Base-by-base conservation (phyloP, 2,797 vertebrate genomes). In the Vultur gryphus region DNA sequence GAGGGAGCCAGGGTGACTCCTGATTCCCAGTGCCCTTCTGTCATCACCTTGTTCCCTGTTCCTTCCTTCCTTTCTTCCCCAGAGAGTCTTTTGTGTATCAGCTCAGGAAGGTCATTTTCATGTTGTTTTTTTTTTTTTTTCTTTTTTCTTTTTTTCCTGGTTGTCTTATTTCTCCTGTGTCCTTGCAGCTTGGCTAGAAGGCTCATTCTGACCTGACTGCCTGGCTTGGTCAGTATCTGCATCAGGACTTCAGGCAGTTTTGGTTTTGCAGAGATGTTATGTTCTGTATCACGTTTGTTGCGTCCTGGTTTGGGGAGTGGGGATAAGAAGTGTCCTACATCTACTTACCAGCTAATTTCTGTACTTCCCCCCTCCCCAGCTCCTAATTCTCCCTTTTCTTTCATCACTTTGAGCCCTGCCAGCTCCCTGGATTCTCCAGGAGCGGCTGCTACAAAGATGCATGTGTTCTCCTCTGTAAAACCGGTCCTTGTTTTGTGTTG, bases 401-500 rank as follows among this genome's bases (percentile, higher is more conserved):
- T 70, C 15, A 1, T 82, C 67, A 8, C 29, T 87, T 77, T 24
- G 33, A 89, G 58, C 69, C 7, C 15, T 66, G 72, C 76, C 64
- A 59, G 15, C 57, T 83, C 29, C 39, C 35, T 0, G 35, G 33
- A 48, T 87, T 94, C 64, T 76, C 48, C 62, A 51, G 65, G 70
- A 58, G 43, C 15, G 8, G 83, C 92, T 96, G 87, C 88, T 95
- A 81, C 96, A 89, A 98, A 92, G 96, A 87, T 94, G 76, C 67
- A 35, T 95, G 89, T 95, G 93, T 98, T 97, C 96, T 96, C 29
- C 73, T 93, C 76, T 95, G 89, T 98, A 96, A 98, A 97, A 97
- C 93, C 37, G 23, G 57, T 87, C 95, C 96, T 96, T 98, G 96
- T 97, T 98, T 97, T 98, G 97, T 98, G 97, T 98, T 98, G 95